A percentile compares a stretch with the other conserved stretches of the same genome.
phyloP scores from a whole-genome alignment of 2,113 vertebrate genomes.

The Xyrauchen texanus region DNA sequence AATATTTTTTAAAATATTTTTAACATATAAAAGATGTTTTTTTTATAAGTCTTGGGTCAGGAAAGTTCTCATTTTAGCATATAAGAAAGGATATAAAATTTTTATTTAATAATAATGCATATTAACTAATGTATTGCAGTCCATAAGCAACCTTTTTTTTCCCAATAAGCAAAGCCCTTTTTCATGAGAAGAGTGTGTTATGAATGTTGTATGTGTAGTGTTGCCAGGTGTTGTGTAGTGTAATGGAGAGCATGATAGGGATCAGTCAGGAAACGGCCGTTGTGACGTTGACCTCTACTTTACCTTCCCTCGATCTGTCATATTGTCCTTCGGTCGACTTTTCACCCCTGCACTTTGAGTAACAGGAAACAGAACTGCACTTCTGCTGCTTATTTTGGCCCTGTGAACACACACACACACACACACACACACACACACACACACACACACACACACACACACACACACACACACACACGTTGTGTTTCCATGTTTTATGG shows the following conservation, averaged over 20 bases:
- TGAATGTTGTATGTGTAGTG: constrained; percentile 73
- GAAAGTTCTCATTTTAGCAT: too few species aligned
- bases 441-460: background rate
- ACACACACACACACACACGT: too few species aligned
- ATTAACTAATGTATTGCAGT: too few species aligned
- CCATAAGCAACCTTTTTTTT: too few species aligned
- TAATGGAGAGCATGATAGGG: constrained; percentile 88
- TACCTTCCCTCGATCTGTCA: constrained; percentile 90
- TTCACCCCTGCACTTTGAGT: constrained; percentile 85
- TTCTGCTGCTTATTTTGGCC: constrained; percentile 56
- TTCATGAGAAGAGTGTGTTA: background rate
- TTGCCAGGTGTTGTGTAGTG: constrained; percentile 72
- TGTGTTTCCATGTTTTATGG: too few species aligned
- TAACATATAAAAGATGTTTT: too few species aligned
- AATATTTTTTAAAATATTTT: too few species aligned
- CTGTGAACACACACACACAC: constrained; percentile 24
- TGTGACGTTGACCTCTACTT: constrained; percentile 82
- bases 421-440: constrained; percentile 19
- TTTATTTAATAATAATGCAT: too few species aligned
- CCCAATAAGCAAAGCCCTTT: too few species aligned
- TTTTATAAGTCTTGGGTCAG: too few species aligned
- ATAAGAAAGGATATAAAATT: too few species aligned
- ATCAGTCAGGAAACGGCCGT: constrained; percentile 88
- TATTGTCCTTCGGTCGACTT: constrained; percentile 91
- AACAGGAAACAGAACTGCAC: constrained; percentile 72